Evolutionary conservation across 2,797 vertebrate genomes (phyloP).

Genomic region (Intellagama lesueurii): DNA sequence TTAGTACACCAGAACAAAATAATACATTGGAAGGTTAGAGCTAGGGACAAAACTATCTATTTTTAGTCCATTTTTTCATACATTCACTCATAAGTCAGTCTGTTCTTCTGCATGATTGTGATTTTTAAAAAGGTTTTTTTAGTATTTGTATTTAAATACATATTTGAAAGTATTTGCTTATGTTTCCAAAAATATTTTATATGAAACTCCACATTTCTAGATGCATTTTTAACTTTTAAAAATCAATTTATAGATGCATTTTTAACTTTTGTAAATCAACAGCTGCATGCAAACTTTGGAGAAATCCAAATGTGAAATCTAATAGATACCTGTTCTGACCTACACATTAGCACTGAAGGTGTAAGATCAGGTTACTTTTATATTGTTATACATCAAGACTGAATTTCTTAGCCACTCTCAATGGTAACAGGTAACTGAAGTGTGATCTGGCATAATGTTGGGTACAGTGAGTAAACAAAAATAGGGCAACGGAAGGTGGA

Average conservation of each 20-base stretch:
- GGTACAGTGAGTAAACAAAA: not conserved
- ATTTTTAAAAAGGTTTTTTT: not conserved
- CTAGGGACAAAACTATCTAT: not conserved
- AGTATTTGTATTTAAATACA: not conserved
- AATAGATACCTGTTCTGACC: not conserved
- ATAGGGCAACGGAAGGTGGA: not conserved
- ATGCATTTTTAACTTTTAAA: not conserved
- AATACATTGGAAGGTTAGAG: not conserved
- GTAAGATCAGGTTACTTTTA: not conserved
- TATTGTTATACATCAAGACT: too few relatives aligned
- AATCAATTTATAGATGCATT: too few relatives aligned
- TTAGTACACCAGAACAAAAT: not conserved
- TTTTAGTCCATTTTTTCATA: not conserved
- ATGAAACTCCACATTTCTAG: not conserved
- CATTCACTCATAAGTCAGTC: not conserved
- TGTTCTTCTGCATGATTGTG: not conserved
- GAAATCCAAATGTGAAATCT: not conserved
- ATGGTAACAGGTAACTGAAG: not conserved
- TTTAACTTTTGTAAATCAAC: not conserved
- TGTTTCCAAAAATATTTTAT: not conserved
- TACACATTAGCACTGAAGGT: not conserved
- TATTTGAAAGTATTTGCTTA: not conserved
- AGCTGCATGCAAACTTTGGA: not conserved
- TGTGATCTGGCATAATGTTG: not conserved
- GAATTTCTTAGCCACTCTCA: not conserved